Evolutionary conservation across 2,797 vertebrate species (phyloP).

Genomic region (Trachops cirrhosus): DNA sequence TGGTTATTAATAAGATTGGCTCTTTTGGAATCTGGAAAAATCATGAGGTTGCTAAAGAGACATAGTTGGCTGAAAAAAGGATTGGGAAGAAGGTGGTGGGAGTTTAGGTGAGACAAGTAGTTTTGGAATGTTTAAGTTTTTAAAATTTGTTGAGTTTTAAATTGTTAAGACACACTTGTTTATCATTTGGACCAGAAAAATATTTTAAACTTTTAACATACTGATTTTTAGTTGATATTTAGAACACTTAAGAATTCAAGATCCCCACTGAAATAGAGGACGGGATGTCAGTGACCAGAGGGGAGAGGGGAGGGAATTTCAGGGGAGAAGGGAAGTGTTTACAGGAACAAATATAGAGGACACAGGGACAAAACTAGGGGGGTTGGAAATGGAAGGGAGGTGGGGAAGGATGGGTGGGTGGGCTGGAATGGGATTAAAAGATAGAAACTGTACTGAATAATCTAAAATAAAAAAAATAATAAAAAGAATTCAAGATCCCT

Average conservation of each 20-base stretch:
- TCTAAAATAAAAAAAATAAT: no score
- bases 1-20: background rate
- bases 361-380: no score
- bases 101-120: background rate
- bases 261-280: no score
- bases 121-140: background rate
- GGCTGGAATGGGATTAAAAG: no score
- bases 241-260: background rate
- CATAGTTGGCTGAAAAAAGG: background rate
- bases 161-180: background rate
- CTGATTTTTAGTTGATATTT: conserved; percentile 6
- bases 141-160: background rate
- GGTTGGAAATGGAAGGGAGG: no score
- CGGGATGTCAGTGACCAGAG: no score
- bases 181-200: background rate
- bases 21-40: conserved; percentile 26
- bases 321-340: no score
- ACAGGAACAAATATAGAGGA: no score
- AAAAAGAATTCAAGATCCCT: background rate
- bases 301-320: no score
- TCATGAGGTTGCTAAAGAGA: background rate
- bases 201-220: background rate
- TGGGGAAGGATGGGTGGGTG: no score
- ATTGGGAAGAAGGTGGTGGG: background rate
- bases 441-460: no score